Conservation (phyloP, 2,113 vertebrate genomes). For the Proteles cristata region DNA sequence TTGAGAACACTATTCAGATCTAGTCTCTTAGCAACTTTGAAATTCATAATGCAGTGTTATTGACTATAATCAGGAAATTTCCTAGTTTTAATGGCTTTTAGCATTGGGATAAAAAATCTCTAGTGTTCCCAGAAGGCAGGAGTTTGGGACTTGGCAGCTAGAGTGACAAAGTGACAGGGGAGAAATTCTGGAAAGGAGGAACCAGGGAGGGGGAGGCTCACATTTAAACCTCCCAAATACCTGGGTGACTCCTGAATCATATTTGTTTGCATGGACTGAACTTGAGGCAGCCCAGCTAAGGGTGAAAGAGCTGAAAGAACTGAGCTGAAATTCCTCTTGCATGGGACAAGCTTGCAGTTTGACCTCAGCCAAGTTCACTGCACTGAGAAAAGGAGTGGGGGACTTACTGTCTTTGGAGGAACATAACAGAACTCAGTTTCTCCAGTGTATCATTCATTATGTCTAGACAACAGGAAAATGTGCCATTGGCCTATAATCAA, state of each 20-base stretch:
- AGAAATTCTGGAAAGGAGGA: background rate
- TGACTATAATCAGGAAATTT: background rate
- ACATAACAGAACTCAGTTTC: background rate
- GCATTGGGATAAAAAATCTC: background rate
- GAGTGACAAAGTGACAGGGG: background rate
- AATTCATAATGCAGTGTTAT: background rate
- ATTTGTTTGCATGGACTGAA: background rate
- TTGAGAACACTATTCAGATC: background rate
- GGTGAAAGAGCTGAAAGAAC: background rate
- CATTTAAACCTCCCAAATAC: background rate
- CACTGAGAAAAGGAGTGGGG: too few species aligned
- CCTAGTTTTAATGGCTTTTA: background rate
- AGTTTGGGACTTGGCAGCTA: background rate
- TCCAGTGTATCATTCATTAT: background rate
- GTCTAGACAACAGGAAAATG: conserved; percentile 20
- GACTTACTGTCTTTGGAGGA: background rate
- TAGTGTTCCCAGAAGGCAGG: background rate
- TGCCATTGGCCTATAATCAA: background rate
- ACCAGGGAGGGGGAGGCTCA: background rate
- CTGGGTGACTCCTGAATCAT: background rate
- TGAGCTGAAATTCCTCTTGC: background rate
- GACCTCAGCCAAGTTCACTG: background rate
- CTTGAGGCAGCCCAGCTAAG: background rate
- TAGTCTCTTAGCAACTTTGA: background rate
- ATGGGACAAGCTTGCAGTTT: background rate